Base-by-base conservation (phyloP, 2,797 vertebrate species). In the Mallotus villosus region DNA sequence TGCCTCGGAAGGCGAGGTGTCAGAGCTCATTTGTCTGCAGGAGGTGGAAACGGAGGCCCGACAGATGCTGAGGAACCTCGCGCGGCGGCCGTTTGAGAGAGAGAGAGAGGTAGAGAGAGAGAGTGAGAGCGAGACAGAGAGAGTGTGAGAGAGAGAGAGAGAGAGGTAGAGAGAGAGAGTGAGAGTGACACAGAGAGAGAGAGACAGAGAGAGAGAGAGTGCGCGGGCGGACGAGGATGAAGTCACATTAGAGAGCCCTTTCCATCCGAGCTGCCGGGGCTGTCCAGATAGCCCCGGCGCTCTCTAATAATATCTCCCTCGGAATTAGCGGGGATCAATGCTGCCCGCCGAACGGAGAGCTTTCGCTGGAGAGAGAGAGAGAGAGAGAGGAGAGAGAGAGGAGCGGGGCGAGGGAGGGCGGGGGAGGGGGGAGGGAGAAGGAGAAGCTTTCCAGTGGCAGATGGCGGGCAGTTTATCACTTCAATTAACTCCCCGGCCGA, bases 401-500 rank as follows among this genome's bases (percentile, higher is more conserved):
- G 6, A 1, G 1, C 4, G 6, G 46, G 4, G 46, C 3, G 14
- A 12, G 46, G 4, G 46, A 17, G 46, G 12, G 46, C 2, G 14
- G 25, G 46, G 12, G 46, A 17, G 46, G 0, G 46, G 46, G 46
- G 46, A 12, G 46, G 46, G 11, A 17, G 46, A 11, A 80, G 79
- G 41, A 75, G 79, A 84, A 75, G 74, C 76, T 75, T 74, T 79
- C 74, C 64, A 62, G 41, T 78, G 81, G 81, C 84, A 87, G 82
- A 83, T 83, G 84, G 83, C 68, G 63, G 66, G 74, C 81, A 82
- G 81, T 86, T 84, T 84, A 87, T 85, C 85, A 83, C 81, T 84
- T 82, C 82, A 85, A 87, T 87, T 84, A 85, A 80, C 82, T 82
- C 71, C 60, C 63, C 79, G 70, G 75, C 81, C 81, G 79, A 69